These are phyloP conservation scores for Aethina tumida DNA, from an alignment of 1,140 invertebrate genomes.

Conservation along the genomic window DNA sequence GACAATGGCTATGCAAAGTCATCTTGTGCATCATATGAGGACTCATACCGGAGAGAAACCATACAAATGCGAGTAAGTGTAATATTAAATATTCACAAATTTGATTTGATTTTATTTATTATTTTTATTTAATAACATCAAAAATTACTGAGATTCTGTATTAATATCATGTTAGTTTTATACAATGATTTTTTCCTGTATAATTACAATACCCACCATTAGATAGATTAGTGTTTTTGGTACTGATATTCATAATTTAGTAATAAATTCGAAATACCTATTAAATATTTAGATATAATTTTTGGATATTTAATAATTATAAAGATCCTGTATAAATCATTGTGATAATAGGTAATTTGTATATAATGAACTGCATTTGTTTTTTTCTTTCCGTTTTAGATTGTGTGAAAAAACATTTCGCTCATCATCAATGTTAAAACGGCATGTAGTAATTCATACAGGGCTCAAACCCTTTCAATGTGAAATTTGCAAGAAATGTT, in stretches of 20 bases:
- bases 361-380: no score
- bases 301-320: no score
- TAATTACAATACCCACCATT: no score
- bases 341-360: no score
- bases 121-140: constrained; percentile 1
- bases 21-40: constrained; percentile 40
- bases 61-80: constrained; percentile 39
- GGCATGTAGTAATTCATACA: constrained; percentile 67
- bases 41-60: constrained; percentile 51
- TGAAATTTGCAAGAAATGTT: constrained; percentile 39
- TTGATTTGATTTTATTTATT: neutral
- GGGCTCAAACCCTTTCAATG: constrained; percentile 43
- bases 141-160: constrained; percentile 1
- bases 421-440: constrained; percentile 57
- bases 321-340: no score
- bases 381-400: no score
- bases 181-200: constrained; percentile 8
- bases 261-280: no score
- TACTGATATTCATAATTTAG: no score
- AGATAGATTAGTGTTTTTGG: no score
- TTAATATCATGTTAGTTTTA: neutral
- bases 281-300: constrained; percentile 1
- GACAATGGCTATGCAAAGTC: constrained; percentile 26
- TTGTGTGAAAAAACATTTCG: constrained; percentile 54
- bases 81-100: neutral